Conservation (phyloP, 2,888 invertebrate species). For the Eupithecia inturbata region DNA sequence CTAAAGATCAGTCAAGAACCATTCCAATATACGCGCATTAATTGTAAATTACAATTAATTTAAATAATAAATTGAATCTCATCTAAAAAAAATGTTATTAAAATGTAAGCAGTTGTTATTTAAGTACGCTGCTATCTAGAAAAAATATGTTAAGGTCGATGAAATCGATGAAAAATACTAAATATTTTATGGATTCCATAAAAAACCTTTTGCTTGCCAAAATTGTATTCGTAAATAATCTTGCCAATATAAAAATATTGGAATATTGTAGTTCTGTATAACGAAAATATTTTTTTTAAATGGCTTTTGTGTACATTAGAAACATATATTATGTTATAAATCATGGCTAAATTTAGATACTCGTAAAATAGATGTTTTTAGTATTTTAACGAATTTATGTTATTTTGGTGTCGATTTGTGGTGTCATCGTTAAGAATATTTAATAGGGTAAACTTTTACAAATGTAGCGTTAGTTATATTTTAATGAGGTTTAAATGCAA, state of each 20-base stretch:
- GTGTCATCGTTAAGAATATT: background rate
- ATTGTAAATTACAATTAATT: background rate
- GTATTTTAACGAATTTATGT: slow-evolving; percentile 14
- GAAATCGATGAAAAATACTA: background rate
- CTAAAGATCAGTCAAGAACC: background rate
- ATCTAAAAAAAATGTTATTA: background rate
- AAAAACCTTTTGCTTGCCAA: background rate
- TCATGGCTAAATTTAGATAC: background rate
- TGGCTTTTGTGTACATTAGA: background rate
- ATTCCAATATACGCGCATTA: slow-evolving; percentile 12
- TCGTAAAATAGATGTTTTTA: background rate
- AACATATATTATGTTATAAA: background rate
- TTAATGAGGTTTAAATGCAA: background rate
- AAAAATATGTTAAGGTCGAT: background rate
- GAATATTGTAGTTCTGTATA: background rate
- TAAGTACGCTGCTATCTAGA: background rate
- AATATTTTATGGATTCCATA: background rate
- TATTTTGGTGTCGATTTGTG: background rate
- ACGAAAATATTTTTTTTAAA: background rate
- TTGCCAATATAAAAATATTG: slow-evolving; percentile 1
- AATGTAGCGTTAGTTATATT: background rate
- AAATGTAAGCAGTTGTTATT: background rate
- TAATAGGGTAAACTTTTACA: background rate
- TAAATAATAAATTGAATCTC: slow-evolving; percentile 21
- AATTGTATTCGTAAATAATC: background rate